Percentiles rank a stretch among this genome's conserved stretches.
phyloP scores from a whole-genome alignment of 1,140 invertebrate species.

The Mamestra configurata region DNA sequence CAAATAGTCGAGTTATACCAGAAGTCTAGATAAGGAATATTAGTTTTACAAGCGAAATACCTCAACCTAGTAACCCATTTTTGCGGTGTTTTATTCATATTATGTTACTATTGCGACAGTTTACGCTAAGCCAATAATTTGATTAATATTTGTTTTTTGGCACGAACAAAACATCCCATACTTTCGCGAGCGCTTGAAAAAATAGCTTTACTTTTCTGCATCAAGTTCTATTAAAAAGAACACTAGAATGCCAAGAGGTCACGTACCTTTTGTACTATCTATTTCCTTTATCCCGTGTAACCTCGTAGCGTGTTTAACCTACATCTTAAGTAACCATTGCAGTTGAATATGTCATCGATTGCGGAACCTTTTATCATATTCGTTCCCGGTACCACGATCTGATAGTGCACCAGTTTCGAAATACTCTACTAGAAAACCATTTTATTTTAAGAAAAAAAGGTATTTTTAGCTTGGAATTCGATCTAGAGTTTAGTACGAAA shows the following conservation, averaged over 20 bases:
- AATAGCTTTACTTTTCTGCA: conserved; percentile 3
- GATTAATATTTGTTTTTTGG: conserved; percentile 36
- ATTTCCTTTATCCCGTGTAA: conserved; percentile 5
- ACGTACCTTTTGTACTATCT: conserved; percentile 12
- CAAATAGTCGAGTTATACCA: background rate
- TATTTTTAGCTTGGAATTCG: background rate
- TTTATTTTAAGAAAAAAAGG: background rate
- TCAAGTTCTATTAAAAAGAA: conserved; percentile 24
- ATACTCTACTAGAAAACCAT: background rate
- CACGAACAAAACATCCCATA: conserved; percentile 12
- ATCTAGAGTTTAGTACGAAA: background rate
- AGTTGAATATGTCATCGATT: conserved; percentile 54
- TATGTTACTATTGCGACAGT: conserved; percentile 21
- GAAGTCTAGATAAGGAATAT: conserved; percentile 19
- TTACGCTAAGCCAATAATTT: conserved; percentile 30
- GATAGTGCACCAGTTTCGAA: conserved; percentile 21
- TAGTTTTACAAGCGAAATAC: conserved; percentile 29
- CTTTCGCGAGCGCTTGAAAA: conserved; percentile 24
- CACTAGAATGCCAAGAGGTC: conserved; percentile 28
- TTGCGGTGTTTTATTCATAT: conserved; percentile 31
- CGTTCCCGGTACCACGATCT: conserved; percentile 31
- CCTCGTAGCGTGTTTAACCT: conserved; percentile 27
- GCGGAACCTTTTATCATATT: conserved; percentile 54
- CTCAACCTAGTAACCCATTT: conserved; percentile 10
- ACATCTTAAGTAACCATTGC: conserved; percentile 53